Percentiles rank a stretch among this genome's conserved stretches.
phyloP scores from a whole-genome alignment of 1,140 invertebrate species.

The Tetramorium alpestre region DNA sequence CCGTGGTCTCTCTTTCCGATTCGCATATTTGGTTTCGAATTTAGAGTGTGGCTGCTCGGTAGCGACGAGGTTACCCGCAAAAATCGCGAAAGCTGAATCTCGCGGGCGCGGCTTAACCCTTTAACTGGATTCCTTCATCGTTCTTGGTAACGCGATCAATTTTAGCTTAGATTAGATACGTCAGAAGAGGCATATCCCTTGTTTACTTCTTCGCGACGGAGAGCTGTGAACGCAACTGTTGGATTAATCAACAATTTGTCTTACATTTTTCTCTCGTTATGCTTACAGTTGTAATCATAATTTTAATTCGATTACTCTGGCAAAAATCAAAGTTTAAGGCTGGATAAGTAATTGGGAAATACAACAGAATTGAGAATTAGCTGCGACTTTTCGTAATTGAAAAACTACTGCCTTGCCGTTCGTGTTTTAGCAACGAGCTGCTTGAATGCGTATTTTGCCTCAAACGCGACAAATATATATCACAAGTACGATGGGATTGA shows the following conservation, averaged over 20 bases:
- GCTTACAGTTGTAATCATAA: neutral
- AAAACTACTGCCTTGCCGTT: neutral
- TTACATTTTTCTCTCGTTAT: neutral
- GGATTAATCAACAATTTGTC: neutral
- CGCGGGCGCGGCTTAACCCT: conserved; percentile 40
- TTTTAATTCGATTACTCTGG: neutral
- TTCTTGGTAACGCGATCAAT: neutral
- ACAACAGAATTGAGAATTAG: neutral
- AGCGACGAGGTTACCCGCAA: conserved; percentile 76
- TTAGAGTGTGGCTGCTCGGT: conserved; percentile 83
- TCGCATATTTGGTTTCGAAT: conserved; percentile 81
- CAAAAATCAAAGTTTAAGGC: neutral
- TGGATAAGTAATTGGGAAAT: too few species aligned
- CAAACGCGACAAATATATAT: neutral
- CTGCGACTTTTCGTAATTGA: neutral
- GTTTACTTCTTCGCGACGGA: neutral
- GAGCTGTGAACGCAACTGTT: neutral
- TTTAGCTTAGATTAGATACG: neutral
- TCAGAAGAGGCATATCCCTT: neutral
- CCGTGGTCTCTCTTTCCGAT: conserved; percentile 66
- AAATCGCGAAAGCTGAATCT: conserved; percentile 52
- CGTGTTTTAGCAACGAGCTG: neutral
- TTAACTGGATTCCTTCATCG: conserved; percentile 22
- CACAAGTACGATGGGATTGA: neutral
- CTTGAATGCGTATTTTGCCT: neutral